Conservation (phyloP, 1,140 invertebrate species). For the Ladona fulva region DNA sequence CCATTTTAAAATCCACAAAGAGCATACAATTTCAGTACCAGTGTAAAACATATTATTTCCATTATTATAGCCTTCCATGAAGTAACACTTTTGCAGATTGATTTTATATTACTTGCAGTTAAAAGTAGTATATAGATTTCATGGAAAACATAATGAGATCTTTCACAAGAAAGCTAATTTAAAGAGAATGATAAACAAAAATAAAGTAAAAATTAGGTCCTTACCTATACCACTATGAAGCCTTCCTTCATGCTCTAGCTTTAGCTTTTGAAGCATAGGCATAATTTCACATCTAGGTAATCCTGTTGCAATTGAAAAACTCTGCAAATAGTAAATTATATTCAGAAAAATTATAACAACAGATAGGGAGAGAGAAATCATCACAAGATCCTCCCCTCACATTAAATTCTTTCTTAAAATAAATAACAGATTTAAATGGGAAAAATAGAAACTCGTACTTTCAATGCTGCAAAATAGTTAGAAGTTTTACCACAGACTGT, state of each 20-base stretch:
- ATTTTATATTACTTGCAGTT: too few species aligned
- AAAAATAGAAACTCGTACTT: not conserved
- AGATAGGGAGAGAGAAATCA: not conserved
- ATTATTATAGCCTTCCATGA: too few species aligned
- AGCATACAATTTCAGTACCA: too few species aligned
- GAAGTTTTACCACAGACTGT: not conserved
- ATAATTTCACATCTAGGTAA: not conserved
- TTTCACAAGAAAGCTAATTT: too few species aligned
- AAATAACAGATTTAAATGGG: not conserved
- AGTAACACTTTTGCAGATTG: too few species aligned
- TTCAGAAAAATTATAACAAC: not conserved
- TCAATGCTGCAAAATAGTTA: not conserved
- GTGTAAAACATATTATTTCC: too few species aligned
- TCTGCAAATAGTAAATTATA: not conserved
- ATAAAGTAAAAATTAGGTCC: too few species aligned
- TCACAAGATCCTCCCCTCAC: too few species aligned
- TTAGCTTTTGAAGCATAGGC: not conserved
- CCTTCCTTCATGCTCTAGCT: not conserved
- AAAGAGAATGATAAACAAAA: too few species aligned
- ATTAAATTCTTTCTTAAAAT: not conserved
- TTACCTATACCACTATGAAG: not conserved
- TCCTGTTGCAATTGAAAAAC: not conserved
- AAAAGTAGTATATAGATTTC: too few species aligned
- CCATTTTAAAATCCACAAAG: too few species aligned
- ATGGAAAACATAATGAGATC: too few species aligned